Base-by-base conservation (phyloP, 1,140 invertebrate species). In the Drosophila hydei region DNA sequence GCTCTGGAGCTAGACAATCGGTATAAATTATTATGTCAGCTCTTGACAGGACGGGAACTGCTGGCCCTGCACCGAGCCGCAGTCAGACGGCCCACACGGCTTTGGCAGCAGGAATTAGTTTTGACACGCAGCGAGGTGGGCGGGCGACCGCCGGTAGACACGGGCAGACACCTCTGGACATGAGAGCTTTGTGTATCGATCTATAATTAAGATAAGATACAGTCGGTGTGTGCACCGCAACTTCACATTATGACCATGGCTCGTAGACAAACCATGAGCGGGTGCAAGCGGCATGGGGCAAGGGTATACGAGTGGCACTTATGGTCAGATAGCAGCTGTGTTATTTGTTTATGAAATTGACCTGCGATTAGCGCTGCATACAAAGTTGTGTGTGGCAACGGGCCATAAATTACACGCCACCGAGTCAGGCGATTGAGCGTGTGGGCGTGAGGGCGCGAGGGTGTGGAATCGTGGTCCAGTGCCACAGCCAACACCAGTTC, bases 301-400 rank as follows among this genome's bases (percentile, higher is more conserved):
- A 38, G 14, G 16, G n/a, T 12, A 0, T 25, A 8, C 42, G 21
- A 33, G 50, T 59, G 62, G 67, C 68, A 77, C 61, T 69, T 75
- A 42, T 65, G 63, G 67, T 74, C 62, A 87, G 81, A 87, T 85
- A 87, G 61, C 67, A 59, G 45, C 64, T 75, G 78, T 59, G 74
- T 77, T 85, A 85, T 85, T 85, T 85, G 81, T 81, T 85, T 87
- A 85, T 87, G 83, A 85, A 85, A 85, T 85, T 85, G 81, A 87
- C 61, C 81, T 64, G 62, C 70, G 81, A 85, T 85, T 85, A 85
- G 87, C 83, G 63, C 67, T 65, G 74, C 81, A 77, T 77, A 62
- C 72, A 72, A 62, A 75, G 51, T 55, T 61, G 58, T 50, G 62
- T 65, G 75, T 72, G 50, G 61, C 40, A 55, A 40, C 42, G 61